These are phyloP conservation scores for Danio rerio DNA, from an alignment of 2,113 vertebrate genomes.

Conservation along the genomic window GRCz12tu NC_133179.1:17069001-17069500, in stretches of 20 bases:
- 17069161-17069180: not conserved
- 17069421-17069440: conserved; percentile 16
- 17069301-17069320: conserved; percentile 16
- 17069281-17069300: conserved; percentile 34
- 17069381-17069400: conserved; percentile 17
- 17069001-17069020: too few relatives aligned
- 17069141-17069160: not conserved
- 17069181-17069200: conserved; percentile 25
- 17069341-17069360: not conserved
- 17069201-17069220: conserved; percentile 19
- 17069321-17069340: not conserved
- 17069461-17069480: not conserved
- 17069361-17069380: not conserved
- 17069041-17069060: not conserved
- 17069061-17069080: not conserved
- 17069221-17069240: conserved; percentile 24
- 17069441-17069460: not conserved
- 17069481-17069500: conserved; percentile 19
- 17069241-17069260: conserved; percentile 34
- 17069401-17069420: conserved; percentile 14
- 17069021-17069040: too few relatives aligned
- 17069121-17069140: not conserved
- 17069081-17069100: not conserved
- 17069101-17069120: not conserved
- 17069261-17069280: conserved; percentile 37